phyloP scores from a whole-genome alignment of 2,113 vertebrate species.

The Scomber colias region DNA sequence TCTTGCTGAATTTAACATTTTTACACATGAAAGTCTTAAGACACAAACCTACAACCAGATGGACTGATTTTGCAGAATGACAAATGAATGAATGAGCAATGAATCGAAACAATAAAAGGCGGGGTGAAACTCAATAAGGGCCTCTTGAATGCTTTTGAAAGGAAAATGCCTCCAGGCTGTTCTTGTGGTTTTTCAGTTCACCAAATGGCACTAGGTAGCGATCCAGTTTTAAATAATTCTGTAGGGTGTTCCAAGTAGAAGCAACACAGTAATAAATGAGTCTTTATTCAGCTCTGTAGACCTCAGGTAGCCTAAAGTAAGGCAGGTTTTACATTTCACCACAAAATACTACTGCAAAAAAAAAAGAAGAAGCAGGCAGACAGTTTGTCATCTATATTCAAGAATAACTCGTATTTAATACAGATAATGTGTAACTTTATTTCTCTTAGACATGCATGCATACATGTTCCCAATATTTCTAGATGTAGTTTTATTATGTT shows the following conservation, averaged over 20 bases:
- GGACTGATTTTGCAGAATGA: not conserved
- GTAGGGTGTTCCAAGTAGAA: not conserved
- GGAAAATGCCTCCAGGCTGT: constrained; percentile 1
- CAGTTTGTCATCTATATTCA: no score
- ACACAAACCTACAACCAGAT: not conserved
- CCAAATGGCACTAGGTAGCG: not conserved
- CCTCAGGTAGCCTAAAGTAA: not conserved
- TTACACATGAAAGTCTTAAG: not conserved
- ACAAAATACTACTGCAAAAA: no score
- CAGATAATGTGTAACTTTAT: no score
- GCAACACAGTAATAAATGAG: not conserved
- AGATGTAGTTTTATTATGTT: no score
- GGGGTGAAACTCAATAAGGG: not conserved
- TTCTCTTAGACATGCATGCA: no score
- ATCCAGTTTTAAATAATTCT: not conserved
- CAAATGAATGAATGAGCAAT: not conserved
- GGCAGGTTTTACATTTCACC: not conserved
- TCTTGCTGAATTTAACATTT: not conserved
- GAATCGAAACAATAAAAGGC: not conserved
- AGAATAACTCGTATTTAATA: no score
- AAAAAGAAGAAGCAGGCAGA: no score
- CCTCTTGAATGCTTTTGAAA: not conserved
- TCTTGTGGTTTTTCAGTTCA: not conserved
- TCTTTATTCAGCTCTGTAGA: not conserved
- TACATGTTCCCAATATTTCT: no score